Percentiles rank a stretch among this genome's conserved stretches.
phyloP scores from a whole-genome alignment of 2,888 invertebrate species.

The Athalia circularis region DNA sequence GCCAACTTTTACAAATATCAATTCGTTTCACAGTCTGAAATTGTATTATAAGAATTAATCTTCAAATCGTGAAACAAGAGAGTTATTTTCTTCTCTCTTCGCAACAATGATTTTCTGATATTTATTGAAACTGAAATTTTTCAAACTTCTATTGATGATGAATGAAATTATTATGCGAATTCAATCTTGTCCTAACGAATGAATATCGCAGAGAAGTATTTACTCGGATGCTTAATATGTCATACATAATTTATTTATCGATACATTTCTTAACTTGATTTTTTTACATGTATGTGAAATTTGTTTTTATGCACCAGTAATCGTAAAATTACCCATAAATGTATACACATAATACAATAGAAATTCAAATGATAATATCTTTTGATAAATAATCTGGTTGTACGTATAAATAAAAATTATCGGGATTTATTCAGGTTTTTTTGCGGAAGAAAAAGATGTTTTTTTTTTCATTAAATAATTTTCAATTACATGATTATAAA shows the following conservation, averaged over 20 bases:
- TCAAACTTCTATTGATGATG: neutral
- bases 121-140: too few relatives aligned
- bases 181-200: too few relatives aligned
- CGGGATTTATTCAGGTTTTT: neutral
- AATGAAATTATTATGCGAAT: neutral
- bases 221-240: conserved; percentile 40
- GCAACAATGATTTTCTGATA: too few relatives aligned
- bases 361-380: neutral
- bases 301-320: conserved; percentile 35
- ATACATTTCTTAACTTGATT: conserved; percentile 60
- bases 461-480: neutral
- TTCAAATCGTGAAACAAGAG: too few relatives aligned
- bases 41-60: too few relatives aligned
- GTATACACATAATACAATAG: neutral
- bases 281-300: conserved; percentile 60
- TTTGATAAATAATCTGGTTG: conserved; percentile 8
- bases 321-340: conserved; percentile 11
- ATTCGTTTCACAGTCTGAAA: too few relatives aligned
- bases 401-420: conserved; percentile 10
- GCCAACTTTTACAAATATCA: too few relatives aligned
- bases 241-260: conserved; percentile 64
- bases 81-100: too few relatives aligned
- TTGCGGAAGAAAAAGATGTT: neutral
- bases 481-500: neutral
- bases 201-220: neutral